Evolutionary conservation across 2,888 invertebrate genomes (phyloP).

Genomic region (Brachyptera risi): DNA sequence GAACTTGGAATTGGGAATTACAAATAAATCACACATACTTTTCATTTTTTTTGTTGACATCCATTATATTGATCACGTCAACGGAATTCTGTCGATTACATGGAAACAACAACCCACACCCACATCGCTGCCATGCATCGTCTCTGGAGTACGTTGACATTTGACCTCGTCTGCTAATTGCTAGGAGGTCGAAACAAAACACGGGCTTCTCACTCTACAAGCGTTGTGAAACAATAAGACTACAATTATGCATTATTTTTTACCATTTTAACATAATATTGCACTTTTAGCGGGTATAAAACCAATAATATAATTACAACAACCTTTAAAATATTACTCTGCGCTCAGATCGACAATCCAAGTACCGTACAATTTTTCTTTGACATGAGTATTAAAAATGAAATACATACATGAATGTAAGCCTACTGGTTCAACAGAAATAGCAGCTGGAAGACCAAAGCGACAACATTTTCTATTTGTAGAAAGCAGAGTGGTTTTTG

Average conservation of each 20-base stretch:
- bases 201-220: conserved; percentile 29
- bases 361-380: conserved; percentile 26
- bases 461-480: conserved; percentile 31
- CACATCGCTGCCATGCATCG: conserved; percentile 28
- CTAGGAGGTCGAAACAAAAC: conserved; percentile 24
- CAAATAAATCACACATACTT: too few species aligned
- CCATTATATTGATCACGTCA: conserved; percentile 11
- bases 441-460: conserved; percentile 33
- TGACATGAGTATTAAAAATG: conserved; percentile 29
- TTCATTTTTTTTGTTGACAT: conserved; percentile 21
- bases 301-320: conserved; percentile 28
- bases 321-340: conserved; percentile 30
- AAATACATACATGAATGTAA: conserved; percentile 23
- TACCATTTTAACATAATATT: conserved; percentile 31
- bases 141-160: conserved; percentile 20
- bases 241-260: conserved; percentile 22
- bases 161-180: conserved; percentile 4
- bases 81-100: conserved; percentile 25
- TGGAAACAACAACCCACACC: conserved; percentile 29
- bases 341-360: conserved; percentile 23
- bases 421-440: conserved; percentile 29
- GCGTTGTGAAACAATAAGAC: conserved; percentile 29
- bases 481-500: conserved; percentile 30
- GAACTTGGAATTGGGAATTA: too few species aligned
- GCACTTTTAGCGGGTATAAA: conserved; percentile 33